Evolutionary conservation across 2,113 vertebrate genomes (phyloP).

Genomic region (Onychostoma macrolepis): DNA sequence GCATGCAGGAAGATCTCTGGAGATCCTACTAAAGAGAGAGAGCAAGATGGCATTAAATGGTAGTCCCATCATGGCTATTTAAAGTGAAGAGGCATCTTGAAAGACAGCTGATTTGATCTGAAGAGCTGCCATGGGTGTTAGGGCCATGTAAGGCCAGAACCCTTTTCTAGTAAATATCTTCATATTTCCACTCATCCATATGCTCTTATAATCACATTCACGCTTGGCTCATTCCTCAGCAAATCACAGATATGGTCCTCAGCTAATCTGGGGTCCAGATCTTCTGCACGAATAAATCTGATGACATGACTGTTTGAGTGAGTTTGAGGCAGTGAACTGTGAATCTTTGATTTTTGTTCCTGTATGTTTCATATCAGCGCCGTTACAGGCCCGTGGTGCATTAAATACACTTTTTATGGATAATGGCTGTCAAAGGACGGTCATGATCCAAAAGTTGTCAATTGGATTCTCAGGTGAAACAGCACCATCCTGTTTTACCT

Average conservation of each 20-base stretch:
- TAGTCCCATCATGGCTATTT: background rate
- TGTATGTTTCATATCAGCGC: background rate
- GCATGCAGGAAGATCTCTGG: background rate
- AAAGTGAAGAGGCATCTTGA: background rate
- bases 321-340: constrained; percentile 20
- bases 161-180: background rate
- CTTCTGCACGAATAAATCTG: background rate
- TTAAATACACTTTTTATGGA: constrained; percentile 24
- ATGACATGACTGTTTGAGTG: constrained; percentile 16
- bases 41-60: background rate
- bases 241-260: constrained; percentile 3
- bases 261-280: constrained; percentile 10
- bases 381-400: background rate
- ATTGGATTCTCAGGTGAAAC: background rate
- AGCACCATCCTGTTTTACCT: background rate
- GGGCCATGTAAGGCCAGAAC: background rate
- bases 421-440: background rate
- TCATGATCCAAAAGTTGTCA: background rate
- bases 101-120: background rate
- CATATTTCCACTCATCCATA: background rate
- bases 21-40: background rate
- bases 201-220: constrained; percentile 14
- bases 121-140: background rate
- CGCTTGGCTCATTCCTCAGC: background rate
- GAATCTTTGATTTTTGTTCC: background rate